Evolutionary conservation across 2,113 vertebrate genomes (phyloP).

Genomic region (Passer montanus): DNA sequence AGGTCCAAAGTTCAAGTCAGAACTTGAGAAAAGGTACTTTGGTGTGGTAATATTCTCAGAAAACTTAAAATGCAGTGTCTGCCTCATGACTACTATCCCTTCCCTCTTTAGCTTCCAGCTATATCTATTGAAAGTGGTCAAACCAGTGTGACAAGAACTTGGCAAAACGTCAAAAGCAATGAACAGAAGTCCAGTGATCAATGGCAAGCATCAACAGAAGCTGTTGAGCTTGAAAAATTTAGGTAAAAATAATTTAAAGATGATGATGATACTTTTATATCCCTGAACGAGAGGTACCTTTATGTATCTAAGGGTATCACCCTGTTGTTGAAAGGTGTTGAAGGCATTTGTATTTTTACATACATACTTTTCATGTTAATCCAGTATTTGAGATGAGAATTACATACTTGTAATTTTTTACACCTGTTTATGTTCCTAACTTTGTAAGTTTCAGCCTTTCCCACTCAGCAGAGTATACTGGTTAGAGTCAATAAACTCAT

Average conservation of each 20-base stretch:
- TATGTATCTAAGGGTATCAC: background rate
- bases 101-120: conserved; percentile 74
- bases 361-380: background rate
- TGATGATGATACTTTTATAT: background rate
- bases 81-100: background rate
- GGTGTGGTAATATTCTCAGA: background rate
- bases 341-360: background rate
- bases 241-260: conserved; percentile 72
- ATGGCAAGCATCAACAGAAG: conserved; percentile 75
- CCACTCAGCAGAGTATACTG: background rate
- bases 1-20: background rate
- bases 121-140: conserved; percentile 67
- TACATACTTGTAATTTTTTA: background rate
- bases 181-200: conserved; percentile 42
- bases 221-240: conserved; percentile 84
- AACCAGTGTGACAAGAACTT: conserved; percentile 61
- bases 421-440: background rate
- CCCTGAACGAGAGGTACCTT: background rate
- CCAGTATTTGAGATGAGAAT: background rate
- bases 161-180: conserved; percentile 36
- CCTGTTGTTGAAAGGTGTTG: background rate
- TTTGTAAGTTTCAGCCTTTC: background rate
- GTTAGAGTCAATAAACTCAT: background rate
- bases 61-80: background rate
- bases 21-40: background rate